Evolutionary conservation across 2,888 invertebrate genomes (phyloP), one percentile per base, ranked within the genome.

Genomic region (Trichogramma dendrolimi): DNA sequence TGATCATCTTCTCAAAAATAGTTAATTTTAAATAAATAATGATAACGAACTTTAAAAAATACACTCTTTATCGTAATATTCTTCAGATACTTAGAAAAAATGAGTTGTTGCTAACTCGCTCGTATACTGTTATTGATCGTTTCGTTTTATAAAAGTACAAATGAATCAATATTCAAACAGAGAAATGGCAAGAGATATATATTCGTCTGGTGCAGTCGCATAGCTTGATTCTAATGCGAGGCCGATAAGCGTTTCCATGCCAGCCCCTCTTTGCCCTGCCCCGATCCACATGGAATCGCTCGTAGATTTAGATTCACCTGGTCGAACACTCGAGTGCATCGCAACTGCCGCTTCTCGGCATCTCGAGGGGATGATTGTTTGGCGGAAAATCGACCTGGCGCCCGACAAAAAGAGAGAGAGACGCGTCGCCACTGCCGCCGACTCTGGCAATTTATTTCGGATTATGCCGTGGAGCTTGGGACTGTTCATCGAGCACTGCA

Each of bases 371-470:
- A 27, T 27, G 27, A 27, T 27, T 27, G 27, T 27, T 27, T 27
- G 27, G 27, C 27, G 27, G 27, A 27, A 27, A 27, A 27, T 27
- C 27, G 27, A 27, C 27, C 27, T 27, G 11, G 44, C 49, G 6
- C 42, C 3, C 41, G 39, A 58, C 27, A 27, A 47, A 52, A 47
- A n/a, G 41, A 51, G 4, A 14, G 52, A 54, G 42, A 56, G 49
- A 47, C 7, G 14, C 38, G 27, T 11, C 42, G 11, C 4, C 1
- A 14, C 49, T 6, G 48, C 14, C 27, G 38, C 7, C 50, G 54
- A 50, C 50, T 44, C 52, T 58, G 64, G 68, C 67, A 70, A 69
- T 69, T 70, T 68, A 69, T 71, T 69, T 67, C 63, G 63, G 66
- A 70, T 70, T 69, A 69, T 27, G 27, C 27, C 27, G 27, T 27